Evolutionary conservation across 2,888 invertebrate species (phyloP), one percentile per base, ranked within the genome.

Genomic region (Euzetes globulus): DNA sequence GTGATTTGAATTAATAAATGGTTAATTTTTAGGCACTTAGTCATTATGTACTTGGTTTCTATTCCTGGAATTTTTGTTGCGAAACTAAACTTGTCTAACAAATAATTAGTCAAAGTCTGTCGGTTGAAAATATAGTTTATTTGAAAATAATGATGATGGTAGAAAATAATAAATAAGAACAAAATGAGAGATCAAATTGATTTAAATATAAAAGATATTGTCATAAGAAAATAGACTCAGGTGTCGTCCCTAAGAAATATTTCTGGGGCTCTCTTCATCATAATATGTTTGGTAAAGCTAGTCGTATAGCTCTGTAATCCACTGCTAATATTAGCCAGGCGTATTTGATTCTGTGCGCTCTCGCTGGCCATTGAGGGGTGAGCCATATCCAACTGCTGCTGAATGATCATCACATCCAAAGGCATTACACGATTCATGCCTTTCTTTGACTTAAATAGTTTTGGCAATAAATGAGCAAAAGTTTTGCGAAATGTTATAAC

Each of bases 401-500:
- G 68, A 9, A 68, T 68, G 9, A 45, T 22, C n/a, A 13, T 37
- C 1, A 68, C 22, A 45, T 68, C 68, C 37, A 68, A 6, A 7
- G 68, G 68, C 6, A n/a, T 22, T 0, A 68, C 19, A 13, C 68
- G 68, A 45, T 37, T 41, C 11, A 25, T 68, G 2, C 11, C 22
- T 41, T 45, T 68, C 45, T 68, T 68, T 9, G 41, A 22, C n/a
- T n/a, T 13, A 33, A 68, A 41, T 7, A 68, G 41, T 68, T 68
- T 68, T 7, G 68, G 68, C 22, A 68, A 45, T 22, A 68, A 72
- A 50, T 71, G 70, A 45, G 25, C 15, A 22, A 74, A 74, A 3
- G 71, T 71, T 45, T 71, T 74, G 33, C 74, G 52, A 71, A 74
- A 74, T 19, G 52, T 74, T 60, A 91, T 88, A 0, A 91, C 82